A percentile compares a stretch with the other conserved stretches of the same genome.
Conservation (phyloP, 2,113 vertebrate genomes). For the Caloenas nicobarica region DNA sequence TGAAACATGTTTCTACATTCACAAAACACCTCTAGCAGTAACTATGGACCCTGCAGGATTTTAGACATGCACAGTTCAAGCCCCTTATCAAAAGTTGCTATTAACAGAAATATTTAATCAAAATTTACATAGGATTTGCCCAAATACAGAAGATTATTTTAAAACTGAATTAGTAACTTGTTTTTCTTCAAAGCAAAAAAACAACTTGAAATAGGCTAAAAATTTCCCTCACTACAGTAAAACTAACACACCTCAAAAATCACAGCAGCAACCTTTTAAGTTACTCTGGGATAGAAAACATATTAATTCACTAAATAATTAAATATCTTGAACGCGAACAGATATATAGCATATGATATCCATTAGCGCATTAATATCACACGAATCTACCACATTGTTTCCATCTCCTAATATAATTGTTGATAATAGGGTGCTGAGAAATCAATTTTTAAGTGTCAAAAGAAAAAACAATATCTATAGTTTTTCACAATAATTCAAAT, state of each 20-base stretch:
- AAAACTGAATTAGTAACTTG: neutral
- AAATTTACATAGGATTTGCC: neutral
- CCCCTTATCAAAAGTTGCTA: neutral
- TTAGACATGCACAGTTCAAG: neutral
- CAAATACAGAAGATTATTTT: neutral
- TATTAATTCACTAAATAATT: slow-evolving; percentile 22
- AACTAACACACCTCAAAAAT: neutral
- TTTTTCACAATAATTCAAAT: neutral
- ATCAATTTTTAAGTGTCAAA: slow-evolving; percentile 7
- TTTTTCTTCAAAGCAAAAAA: neutral
- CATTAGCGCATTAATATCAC: slow-evolving; percentile 69
- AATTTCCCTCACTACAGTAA: neutral
- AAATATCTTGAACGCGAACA: slow-evolving; percentile 57
- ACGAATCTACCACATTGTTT: slow-evolving; percentile 56
- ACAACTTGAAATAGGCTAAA: neutral
- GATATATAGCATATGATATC: neutral
- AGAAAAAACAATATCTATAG: neutral
- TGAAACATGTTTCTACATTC: neutral
- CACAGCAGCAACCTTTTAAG: neutral
- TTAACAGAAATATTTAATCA: neutral
- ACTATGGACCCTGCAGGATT: neutral
- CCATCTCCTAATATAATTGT: slow-evolving; percentile 47
- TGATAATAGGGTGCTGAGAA: slow-evolving; percentile 15
- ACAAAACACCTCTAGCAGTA: neutral
- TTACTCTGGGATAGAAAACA: neutral